Percentiles rank a stretch among this genome's conserved stretches.
Conservation (phyloP, 2,113 vertebrate genomes). For the Tupaia chinensis region DNA sequence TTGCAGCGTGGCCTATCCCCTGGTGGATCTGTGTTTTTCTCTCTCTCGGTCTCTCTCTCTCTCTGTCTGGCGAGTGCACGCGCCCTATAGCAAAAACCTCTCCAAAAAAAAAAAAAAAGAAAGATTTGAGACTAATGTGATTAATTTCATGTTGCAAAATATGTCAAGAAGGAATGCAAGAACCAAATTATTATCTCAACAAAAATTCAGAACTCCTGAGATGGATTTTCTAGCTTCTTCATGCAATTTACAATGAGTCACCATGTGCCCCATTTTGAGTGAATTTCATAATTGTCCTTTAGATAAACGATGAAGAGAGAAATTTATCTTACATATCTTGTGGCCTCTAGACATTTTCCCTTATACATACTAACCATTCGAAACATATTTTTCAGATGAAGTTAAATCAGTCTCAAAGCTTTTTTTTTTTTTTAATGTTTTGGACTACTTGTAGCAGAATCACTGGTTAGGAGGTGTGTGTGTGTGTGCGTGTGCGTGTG, state of each 20-base stretch:
- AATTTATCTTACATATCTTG: neutral
- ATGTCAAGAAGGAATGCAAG: constrained; percentile 19
- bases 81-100: too few species aligned
- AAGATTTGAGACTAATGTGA: neutral
- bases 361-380: neutral
- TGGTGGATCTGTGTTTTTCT: too few species aligned
- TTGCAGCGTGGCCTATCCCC: too few species aligned
- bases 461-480: neutral
- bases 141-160: constrained; percentile 58
- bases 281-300: constrained; percentile 13
- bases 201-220: neutral
- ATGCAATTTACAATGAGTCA: neutral
- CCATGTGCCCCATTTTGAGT: neutral
- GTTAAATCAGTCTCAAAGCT: neutral
- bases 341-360: neutral
- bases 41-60: too few species aligned
- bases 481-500: neutral
- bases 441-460: neutral
- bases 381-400: neutral
- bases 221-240: constrained; percentile 25
- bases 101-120: too few species aligned
- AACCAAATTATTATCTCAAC: neutral
- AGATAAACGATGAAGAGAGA: neutral
- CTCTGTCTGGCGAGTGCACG: too few species aligned
- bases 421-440: neutral